A percentile compares a stretch with the other conserved stretches of the same genome.
Evolutionary conservation across 2,888 invertebrate species (phyloP).

Genomic region (Rhorus exstirpatorius): DNA sequence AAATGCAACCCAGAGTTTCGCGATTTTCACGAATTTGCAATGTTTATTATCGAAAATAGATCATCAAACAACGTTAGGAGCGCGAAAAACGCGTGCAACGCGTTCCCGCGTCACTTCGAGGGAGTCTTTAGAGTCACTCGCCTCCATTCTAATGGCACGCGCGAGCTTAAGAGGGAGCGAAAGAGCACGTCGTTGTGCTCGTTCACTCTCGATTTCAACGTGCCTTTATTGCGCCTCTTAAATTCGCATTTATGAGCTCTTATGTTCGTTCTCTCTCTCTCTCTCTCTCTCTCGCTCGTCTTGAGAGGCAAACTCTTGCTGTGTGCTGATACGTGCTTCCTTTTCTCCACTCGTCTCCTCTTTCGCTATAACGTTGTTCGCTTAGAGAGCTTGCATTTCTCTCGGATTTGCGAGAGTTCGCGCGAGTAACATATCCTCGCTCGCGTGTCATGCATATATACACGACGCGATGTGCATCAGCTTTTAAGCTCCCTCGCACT

Average conservation of each 20-base stretch:
- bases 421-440: too few relatives aligned
- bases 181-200: slow-evolving; percentile 70
- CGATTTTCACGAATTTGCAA: not conserved
- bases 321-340: slow-evolving; percentile 63
- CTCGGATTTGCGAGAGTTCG: slow-evolving; percentile 34
- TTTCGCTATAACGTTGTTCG: slow-evolving; percentile 29
- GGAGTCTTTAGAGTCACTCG: slow-evolving; percentile 70
- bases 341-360: slow-evolving; percentile 53
- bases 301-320: slow-evolving; percentile 39
- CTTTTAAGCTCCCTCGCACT: slow-evolving; percentile 71
- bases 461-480: slow-evolving; percentile 52
- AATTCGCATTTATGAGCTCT: slow-evolving; percentile 86
- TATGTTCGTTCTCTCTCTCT: slow-evolving; percentile 82
- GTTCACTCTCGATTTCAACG: slow-evolving; percentile 86
- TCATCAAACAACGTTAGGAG: slow-evolving; percentile 54
- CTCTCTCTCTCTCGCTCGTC: slow-evolving; percentile 57
- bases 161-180: slow-evolving; percentile 71
- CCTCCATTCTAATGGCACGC: slow-evolving; percentile 77
- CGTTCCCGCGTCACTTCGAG: slow-evolving; percentile 37
- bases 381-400: slow-evolving; percentile 57
- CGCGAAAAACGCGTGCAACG: slow-evolving; percentile 66
- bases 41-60: slow-evolving; percentile 56
- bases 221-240: slow-evolving; percentile 86
- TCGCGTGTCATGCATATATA: slow-evolving; percentile 37
- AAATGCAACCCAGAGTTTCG: too few relatives aligned